phyloP scores from a whole-genome alignment of 2,888 invertebrate genomes.

The Cotesia congregata region DNA sequence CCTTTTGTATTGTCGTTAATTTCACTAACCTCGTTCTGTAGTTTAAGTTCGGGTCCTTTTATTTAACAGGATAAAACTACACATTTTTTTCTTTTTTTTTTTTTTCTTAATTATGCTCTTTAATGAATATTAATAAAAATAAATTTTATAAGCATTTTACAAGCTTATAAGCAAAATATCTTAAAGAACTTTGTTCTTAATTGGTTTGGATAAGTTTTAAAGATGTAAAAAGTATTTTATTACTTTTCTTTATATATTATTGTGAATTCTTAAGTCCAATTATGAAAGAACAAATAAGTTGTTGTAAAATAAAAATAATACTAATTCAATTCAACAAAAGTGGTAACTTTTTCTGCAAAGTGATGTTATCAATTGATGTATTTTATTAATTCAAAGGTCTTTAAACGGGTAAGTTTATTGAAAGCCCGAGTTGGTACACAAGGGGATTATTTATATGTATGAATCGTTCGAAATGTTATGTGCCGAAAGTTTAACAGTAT shows the following conservation, averaged over 20 bases:
- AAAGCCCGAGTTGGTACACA: not conserved
- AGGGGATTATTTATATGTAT: slow-evolving; percentile 14
- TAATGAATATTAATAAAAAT: not conserved
- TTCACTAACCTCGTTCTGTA: slow-evolving; percentile 27
- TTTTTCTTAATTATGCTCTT: not conserved
- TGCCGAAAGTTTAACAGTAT: slow-evolving; percentile 11
- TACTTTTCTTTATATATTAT: not conserved
- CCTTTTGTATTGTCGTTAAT: slow-evolving; percentile 33
- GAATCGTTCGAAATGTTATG: not conserved
- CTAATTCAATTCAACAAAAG: not conserved
- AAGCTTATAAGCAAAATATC: not conserved
- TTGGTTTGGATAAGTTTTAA: not conserved
- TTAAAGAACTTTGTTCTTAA: not conserved
- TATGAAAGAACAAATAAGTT: not conserved
- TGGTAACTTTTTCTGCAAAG: not conserved
- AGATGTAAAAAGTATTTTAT: not conserved
- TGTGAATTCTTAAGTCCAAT: not conserved
- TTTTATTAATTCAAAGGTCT: slow-evolving; percentile 12
- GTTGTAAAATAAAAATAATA: not conserved
- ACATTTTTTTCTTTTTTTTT: not conserved
- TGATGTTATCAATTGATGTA: slow-evolving; percentile 13
- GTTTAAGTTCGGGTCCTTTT: slow-evolving; percentile 19
- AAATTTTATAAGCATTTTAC: not conserved
- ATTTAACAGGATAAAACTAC: not conserved
- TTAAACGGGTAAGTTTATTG: not conserved